Conservation (phyloP, 2,113 vertebrate genomes). For the Rhabdomys dilectus region DNA sequence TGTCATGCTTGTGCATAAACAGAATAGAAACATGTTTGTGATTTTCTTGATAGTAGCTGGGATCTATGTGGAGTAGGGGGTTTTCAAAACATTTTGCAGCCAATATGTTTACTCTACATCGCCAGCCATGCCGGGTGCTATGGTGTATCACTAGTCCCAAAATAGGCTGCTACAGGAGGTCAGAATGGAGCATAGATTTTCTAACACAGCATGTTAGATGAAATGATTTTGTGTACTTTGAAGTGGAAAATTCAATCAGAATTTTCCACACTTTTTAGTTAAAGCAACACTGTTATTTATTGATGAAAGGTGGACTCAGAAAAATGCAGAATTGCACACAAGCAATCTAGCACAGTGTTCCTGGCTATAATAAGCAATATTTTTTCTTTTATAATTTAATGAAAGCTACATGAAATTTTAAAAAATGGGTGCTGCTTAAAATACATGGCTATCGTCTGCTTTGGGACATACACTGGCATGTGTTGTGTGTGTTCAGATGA, state of each 20-base stretch:
- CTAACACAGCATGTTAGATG: constrained; percentile 71
- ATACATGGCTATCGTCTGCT: constrained; percentile 34
- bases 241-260: constrained; percentile 81
- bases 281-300: constrained; percentile 74
- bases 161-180: constrained; percentile 70
- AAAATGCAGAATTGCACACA: constrained; percentile 69
- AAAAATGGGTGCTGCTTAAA: constrained; percentile 50
- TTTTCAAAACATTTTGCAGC: constrained; percentile 78
- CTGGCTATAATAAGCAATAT: constrained; percentile 20
- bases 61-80: constrained; percentile 72
- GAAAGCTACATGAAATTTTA: constrained; percentile 32
- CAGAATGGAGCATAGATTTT: constrained; percentile 78
- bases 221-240: constrained; percentile 82
- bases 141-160: constrained; percentile 71
- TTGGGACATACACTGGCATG: not conserved
- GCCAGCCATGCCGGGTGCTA: constrained; percentile 80
- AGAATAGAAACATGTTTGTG: constrained; percentile 62
- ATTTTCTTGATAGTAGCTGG: constrained; percentile 58
- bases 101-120: constrained; percentile 76
- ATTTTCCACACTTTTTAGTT: constrained; percentile 77
- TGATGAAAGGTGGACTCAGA: constrained; percentile 69
- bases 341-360: constrained; percentile 41
- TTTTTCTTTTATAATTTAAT: constrained; percentile 61
- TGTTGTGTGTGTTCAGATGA: constrained; percentile 30
- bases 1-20: constrained; percentile 44